Evolutionary conservation across 2,797 vertebrate species (phyloP).

Genomic region (Chromis chromis): DNA sequence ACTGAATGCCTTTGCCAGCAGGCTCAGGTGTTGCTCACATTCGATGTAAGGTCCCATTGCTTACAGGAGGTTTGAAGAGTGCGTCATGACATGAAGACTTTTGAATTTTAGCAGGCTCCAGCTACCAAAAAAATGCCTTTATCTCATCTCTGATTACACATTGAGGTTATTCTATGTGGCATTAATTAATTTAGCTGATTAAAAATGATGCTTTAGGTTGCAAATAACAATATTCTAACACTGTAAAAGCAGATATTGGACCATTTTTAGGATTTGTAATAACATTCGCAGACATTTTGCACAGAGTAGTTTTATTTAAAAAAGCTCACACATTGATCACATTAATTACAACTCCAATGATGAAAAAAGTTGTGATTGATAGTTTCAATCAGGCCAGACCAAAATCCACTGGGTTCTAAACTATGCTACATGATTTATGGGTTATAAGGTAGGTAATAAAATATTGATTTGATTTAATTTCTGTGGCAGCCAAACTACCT

Average conservation of each 20-base stretch:
- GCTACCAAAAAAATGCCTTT: background rate
- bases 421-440: constrained; percentile 35
- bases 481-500: constrained; percentile 26
- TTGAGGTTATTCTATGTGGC: background rate
- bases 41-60: constrained; percentile 11
- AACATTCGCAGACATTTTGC: constrained; percentile 43
- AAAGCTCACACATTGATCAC: constrained; percentile 60
- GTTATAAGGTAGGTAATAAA: constrained; percentile 30
- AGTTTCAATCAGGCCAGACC: constrained; percentile 54
- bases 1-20: constrained; percentile 22
- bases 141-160: background rate
- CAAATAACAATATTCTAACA: background rate
- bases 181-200: constrained; percentile 7
- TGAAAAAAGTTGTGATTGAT: constrained; percentile 56
- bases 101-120: constrained; percentile 3
- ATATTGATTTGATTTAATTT: constrained; percentile 33
- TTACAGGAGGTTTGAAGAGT: constrained; percentile 10
- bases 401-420: constrained; percentile 37
- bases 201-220: background rate
- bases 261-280: constrained; percentile 30
- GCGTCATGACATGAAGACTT: constrained; percentile 18
- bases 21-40: constrained; percentile 46
- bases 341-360: constrained; percentile 51
- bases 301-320: constrained; percentile 70
- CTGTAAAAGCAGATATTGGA: constrained; percentile 1